Evolutionary conservation across 2,113 vertebrate species (phyloP).

Genomic region (Marcusenius ussheri): DNA sequence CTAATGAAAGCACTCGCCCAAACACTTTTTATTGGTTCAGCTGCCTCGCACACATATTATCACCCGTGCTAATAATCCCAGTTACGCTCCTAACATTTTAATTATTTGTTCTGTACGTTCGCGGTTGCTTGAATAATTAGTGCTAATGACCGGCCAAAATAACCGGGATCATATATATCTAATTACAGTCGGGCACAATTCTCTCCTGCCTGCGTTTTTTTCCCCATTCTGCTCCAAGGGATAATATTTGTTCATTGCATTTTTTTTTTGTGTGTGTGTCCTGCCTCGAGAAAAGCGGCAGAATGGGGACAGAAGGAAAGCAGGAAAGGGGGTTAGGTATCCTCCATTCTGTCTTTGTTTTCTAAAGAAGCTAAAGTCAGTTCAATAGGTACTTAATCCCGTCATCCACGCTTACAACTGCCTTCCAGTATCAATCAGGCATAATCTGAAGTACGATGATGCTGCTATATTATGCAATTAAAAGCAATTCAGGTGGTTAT

Average conservation of each 20-base stretch:
- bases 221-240: slow-evolving; percentile 71
- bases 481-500: slow-evolving; percentile 85
- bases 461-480: slow-evolving; percentile 82
- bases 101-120: slow-evolving; percentile 71
- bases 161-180: slow-evolving; percentile 77
- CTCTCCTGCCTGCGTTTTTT: slow-evolving; percentile 54
- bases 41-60: slow-evolving; percentile 56
- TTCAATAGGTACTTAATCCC: slow-evolving; percentile 84
- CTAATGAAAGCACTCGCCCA: slow-evolving; percentile 49
- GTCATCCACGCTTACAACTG: slow-evolving; percentile 78
- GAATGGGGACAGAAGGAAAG: slow-evolving; percentile 38
- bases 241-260: slow-evolving; percentile 82
- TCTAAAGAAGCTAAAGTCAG: slow-evolving; percentile 88
- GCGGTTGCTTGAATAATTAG: slow-evolving; percentile 80
- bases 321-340: slow-evolving; percentile 68
- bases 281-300: slow-evolving; percentile 47
- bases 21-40: slow-evolving; percentile 55
- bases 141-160: slow-evolving; percentile 73
- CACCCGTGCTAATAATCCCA: slow-evolving; percentile 67
- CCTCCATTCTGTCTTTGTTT: slow-evolving; percentile 78
- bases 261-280: slow-evolving; percentile 40
- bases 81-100: slow-evolving; percentile 67
- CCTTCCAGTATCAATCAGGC: slow-evolving; percentile 80
- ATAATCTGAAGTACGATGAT: slow-evolving; percentile 81
- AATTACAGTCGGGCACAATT: slow-evolving; percentile 73